Evolutionary conservation across 2,113 vertebrate genomes (phyloP).

Genomic region (Scatophagus argus): DNA sequence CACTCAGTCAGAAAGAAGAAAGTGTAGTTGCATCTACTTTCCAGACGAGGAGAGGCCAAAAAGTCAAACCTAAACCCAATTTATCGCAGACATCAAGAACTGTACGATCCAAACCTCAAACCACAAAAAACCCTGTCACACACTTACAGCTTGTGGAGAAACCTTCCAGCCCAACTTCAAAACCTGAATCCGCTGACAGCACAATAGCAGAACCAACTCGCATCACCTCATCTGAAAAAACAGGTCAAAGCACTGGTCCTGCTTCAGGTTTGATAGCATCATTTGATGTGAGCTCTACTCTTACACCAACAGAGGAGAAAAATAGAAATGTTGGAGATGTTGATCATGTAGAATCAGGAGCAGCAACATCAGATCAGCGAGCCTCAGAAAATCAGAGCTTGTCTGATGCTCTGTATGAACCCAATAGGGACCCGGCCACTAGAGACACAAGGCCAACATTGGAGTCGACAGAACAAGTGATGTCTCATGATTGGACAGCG

Average conservation of each 20-base stretch:
- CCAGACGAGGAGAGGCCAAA: background rate
- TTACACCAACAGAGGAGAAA: background rate
- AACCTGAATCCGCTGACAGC: background rate
- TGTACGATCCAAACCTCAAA: background rate
- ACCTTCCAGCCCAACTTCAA: background rate
- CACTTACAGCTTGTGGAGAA: background rate
- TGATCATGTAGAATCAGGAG: conserved; percentile 2
- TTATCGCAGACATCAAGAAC: conserved; percentile 25
- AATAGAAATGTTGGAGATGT: background rate
- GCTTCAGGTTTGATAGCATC: background rate
- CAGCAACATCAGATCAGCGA: conserved; percentile 11
- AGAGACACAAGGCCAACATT: conserved; percentile 24
- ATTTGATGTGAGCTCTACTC: background rate
- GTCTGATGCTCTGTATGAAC: conserved; percentile 1
- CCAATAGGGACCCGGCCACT: conserved; percentile 47
- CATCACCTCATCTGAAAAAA: background rate
- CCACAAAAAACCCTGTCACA: background rate
- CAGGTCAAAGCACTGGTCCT: background rate
- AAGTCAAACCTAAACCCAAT: conserved; percentile 51
- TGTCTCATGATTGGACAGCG: background rate
- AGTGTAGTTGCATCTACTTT: background rate
- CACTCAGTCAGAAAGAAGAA: too few species aligned
- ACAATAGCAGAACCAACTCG: conserved; percentile 7
- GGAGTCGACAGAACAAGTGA: conserved; percentile 13
- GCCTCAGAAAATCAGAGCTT: too few species aligned